Conservation (phyloP, 2,888 invertebrate species). For the Drosophila gaucha region DNA sequence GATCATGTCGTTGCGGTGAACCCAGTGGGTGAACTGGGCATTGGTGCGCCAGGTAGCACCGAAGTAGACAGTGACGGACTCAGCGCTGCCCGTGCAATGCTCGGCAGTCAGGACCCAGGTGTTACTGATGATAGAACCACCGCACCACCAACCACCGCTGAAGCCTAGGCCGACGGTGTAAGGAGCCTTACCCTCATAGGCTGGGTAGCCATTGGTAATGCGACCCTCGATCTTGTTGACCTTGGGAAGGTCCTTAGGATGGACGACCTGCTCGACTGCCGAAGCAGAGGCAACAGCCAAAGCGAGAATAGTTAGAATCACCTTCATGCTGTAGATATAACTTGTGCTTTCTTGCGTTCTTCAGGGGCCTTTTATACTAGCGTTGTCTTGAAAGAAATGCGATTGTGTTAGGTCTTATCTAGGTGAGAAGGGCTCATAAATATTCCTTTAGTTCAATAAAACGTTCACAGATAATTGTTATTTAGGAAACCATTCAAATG, state of each 20-base stretch:
- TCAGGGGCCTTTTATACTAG: slow-evolving; percentile 19
- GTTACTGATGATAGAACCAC: slow-evolving; percentile 73
- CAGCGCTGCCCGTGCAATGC: slow-evolving; percentile 68
- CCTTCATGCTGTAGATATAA: slow-evolving; percentile 53
- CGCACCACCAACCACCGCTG: slow-evolving; percentile 68
- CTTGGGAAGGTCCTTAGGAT: slow-evolving; percentile 45
- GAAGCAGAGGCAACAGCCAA: slow-evolving; percentile 51
- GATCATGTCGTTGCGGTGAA: slow-evolving; percentile 52
- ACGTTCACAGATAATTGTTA: slow-evolving; percentile 22
- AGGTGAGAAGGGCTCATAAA: slow-evolving; percentile 14
- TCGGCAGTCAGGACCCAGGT: slow-evolving; percentile 76
- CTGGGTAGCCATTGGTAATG: slow-evolving; percentile 67
- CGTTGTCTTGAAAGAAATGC: background rate
- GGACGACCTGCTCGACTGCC: slow-evolving; percentile 28
- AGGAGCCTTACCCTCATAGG: slow-evolving; percentile 66
- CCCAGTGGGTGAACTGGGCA: slow-evolving; percentile 63
- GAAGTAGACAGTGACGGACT: slow-evolving; percentile 59
- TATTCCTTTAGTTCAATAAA: slow-evolving; percentile 21
- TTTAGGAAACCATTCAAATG: background rate
- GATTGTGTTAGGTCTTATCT: slow-evolving; percentile 16
- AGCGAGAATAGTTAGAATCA: slow-evolving; percentile 50
- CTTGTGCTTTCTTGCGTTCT: background rate
- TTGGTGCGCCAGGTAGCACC: slow-evolving; percentile 66
- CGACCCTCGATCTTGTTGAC: slow-evolving; percentile 48
- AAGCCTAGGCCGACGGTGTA: slow-evolving; percentile 76